Evolutionary conservation across 1,140 invertebrate genomes (phyloP), one percentile per base, ranked within the genome.

Genomic region (Brevipalpus yothersi): DNA sequence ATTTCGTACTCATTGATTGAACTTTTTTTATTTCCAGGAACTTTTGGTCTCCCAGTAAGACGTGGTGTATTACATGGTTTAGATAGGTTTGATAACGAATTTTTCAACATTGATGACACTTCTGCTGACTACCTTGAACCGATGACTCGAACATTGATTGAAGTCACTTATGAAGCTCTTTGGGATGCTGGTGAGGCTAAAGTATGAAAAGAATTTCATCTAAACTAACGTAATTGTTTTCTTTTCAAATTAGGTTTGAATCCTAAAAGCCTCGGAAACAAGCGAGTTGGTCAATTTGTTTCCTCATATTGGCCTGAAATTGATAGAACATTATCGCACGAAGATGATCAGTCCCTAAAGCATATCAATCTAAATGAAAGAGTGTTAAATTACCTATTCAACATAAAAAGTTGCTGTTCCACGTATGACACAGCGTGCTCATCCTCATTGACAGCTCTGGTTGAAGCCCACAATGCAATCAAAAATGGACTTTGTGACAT

Each of bases 381-480:
- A 60, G n/a, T 31, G 17, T 82, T 79, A 87, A 47, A 95, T 95
- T 71, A 79, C 90, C 68, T 78, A 95, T 43, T 93, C 89, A 0
- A 95, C 82, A 73, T 83, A 86, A 55, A 41, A 39, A 17, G 23
- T 55, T 21, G 40, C 2, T 93, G 87, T 70, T 92, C 83, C 70
- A 80, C 84, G 2, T 71, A 95, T 4, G 91, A 96, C 71, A 93
- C 91, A 9, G 92, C 91, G 0, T 97, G 92, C 71, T 93, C 89
- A 10, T 56, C 53, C 15, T 15, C n/a, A 31, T 43, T 49, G 4
- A 31, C 21, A 13, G 41, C 41, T 13, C n/a, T 61, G 9, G 11
- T 9, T 41, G 21, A 61, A 11, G 60, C 60, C 5, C 41, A 63
- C 41, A 19, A 19, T 15, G 60, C 55, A 3, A 51, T 63, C 13